Percentiles rank a stretch among this genome's conserved stretches.
Evolutionary conservation across 2,888 invertebrate genomes (phyloP).

Genomic region (Drosophila atroscutellata): DNA sequence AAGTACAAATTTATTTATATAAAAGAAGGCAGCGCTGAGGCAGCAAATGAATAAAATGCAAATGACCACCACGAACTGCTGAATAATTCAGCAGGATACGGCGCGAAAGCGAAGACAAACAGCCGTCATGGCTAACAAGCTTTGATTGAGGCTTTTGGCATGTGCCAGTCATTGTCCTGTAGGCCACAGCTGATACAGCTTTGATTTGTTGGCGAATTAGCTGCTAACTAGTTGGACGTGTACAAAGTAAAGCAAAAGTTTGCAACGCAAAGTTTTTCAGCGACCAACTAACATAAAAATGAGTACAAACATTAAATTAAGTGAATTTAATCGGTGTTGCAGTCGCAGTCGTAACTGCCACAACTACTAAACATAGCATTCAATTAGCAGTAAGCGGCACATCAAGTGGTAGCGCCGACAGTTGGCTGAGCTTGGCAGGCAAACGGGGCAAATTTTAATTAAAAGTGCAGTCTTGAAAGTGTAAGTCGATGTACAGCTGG

Average conservation of each 20-base stretch:
- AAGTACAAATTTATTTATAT: not conserved
- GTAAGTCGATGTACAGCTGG: slow-evolving; percentile 21
- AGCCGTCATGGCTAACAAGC: slow-evolving; percentile 62
- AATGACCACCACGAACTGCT: slow-evolving; percentile 53
- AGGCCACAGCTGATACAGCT: slow-evolving; percentile 14
- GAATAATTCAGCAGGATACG: slow-evolving; percentile 75
- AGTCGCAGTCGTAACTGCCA: not conserved
- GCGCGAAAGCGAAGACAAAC: slow-evolving; percentile 52
- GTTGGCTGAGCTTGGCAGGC: not conserved
- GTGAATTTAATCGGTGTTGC: slow-evolving; percentile 2
- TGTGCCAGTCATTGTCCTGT: slow-evolving; percentile 60
- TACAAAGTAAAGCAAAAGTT: slow-evolving; percentile 1
- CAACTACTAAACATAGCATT: slow-evolving; percentile 18
- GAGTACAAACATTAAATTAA: slow-evolving; percentile 7
- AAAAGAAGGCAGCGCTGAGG: slow-evolving; percentile 9
- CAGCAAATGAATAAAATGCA: slow-evolving; percentile 59
- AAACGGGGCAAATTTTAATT: slow-evolving; percentile 36
- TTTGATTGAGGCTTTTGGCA: slow-evolving; percentile 68
- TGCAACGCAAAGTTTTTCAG: slow-evolving; percentile 6
- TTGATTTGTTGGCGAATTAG: slow-evolving; percentile 60
- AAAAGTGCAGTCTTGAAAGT: slow-evolving; percentile 22
- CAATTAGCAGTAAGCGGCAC: slow-evolving; percentile 26
- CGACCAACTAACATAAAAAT: not conserved
- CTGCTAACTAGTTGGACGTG: slow-evolving; percentile 16
- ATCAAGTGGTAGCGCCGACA: slow-evolving; percentile 27